Evolutionary conservation across 1,140 invertebrate species (phyloP).

Genomic region (Tachypleus tridentatus): DNA sequence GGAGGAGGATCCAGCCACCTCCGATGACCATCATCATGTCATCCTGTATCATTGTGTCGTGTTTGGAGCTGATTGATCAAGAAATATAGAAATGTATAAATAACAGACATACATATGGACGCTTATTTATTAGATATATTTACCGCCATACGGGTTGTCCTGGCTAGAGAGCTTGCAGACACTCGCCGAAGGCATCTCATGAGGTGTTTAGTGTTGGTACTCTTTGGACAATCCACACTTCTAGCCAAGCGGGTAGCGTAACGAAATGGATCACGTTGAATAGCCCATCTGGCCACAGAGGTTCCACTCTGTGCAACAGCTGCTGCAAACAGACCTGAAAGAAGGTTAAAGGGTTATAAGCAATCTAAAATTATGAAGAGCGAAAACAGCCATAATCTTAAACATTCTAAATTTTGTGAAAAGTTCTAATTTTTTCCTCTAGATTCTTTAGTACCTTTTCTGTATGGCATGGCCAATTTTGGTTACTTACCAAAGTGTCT

Average conservation of each 20-base stretch:
- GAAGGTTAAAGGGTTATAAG: background rate
- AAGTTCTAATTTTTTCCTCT: too few relatives aligned
- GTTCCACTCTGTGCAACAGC: slow-evolving; percentile 25
- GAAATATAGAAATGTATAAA: background rate
- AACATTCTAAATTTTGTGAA: too few relatives aligned
- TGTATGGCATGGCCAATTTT: too few relatives aligned
- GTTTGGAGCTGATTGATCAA: too few relatives aligned
- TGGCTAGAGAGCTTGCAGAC: background rate
- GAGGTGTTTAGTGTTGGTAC: background rate
- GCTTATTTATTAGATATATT: background rate
- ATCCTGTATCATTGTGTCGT: too few relatives aligned
- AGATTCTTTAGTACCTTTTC: too few relatives aligned
- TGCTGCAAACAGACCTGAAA: slow-evolving; percentile 23
- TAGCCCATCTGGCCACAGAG: slow-evolving; percentile 30
- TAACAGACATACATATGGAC: background rate
- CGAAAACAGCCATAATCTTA: too few relatives aligned
- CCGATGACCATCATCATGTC: too few relatives aligned
- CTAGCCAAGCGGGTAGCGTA: slow-evolving; percentile 22
- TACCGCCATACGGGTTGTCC: background rate
- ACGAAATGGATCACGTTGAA: slow-evolving; percentile 26
- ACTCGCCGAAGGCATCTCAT: background rate
- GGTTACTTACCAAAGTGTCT: too few relatives aligned
- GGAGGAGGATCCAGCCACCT: too few relatives aligned
- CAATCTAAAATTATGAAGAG: too few relatives aligned
- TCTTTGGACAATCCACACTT: background rate